These are phyloP conservation scores for Amiota minor DNA, from an alignment of 2,888 invertebrate genomes.

Conservation along the genomic window DNA sequence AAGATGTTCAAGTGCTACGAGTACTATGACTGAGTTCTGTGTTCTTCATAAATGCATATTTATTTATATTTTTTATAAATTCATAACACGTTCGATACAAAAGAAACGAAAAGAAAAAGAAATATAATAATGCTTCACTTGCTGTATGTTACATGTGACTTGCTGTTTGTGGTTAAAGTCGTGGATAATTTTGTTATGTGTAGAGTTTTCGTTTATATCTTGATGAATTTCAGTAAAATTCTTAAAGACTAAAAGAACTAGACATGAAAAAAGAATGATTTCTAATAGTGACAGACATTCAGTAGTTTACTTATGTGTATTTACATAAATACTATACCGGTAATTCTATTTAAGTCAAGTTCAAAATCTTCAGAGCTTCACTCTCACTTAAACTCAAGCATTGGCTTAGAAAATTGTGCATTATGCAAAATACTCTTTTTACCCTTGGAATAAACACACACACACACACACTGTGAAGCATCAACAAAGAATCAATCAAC, in stretches of 20 bases:
- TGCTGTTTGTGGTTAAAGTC: neutral
- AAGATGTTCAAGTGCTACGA: neutral
- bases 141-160: neutral
- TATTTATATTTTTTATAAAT: conserved; percentile 38
- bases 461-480: conserved; percentile 8
- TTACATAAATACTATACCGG: no score
- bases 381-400: neutral
- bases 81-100: conserved; percentile 53
- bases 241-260: no score
- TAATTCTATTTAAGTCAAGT: no score
- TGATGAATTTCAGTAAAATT: no score
- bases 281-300: no score
- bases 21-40: neutral
- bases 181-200: no score
- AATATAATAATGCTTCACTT: conserved; percentile 11
- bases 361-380: no score
- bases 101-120: neutral
- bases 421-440: conserved; percentile 18
- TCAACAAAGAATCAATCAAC: conserved; percentile 7
- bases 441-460: neutral
- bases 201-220: no score
- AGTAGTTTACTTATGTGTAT: no score
- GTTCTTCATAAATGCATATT: neutral
- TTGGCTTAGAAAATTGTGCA: conserved; percentile 24
- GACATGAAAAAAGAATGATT: no score